These are phyloP conservation scores for Excalfactoria chinensis DNA, from an alignment of 2,113 vertebrate genomes.

Conservation along the genomic window DNA sequence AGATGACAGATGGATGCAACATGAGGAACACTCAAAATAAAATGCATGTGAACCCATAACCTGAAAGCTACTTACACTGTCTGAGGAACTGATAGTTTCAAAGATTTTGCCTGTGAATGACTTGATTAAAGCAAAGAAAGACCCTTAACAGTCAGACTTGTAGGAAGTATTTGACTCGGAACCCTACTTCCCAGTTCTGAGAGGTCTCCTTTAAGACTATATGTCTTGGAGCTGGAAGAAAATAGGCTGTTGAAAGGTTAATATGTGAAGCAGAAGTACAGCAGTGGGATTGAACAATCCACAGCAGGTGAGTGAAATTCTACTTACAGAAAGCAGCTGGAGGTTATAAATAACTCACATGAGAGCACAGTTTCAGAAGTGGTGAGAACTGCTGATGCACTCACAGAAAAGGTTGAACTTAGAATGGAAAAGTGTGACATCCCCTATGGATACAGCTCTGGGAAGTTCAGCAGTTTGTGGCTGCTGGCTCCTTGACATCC, in stretches of 20 bases:
- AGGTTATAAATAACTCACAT: conserved; percentile 1
- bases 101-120: neutral
- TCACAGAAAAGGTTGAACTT: conserved; percentile 1
- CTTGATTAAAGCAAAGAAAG: neutral
- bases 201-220: neutral
- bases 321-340: neutral
- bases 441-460: neutral
- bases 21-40: neutral
- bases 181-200: neutral
- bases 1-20: neutral
- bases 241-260: neutral
- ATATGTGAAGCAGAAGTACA: rapidly evolving
- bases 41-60: neutral
- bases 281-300: neutral
- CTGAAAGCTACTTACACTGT: neutral
- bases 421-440: neutral
- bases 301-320: neutral
- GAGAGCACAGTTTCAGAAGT: neutral
- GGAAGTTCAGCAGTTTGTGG: conserved; percentile 19
- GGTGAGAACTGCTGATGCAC: conserved; percentile 8
- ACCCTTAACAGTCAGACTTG: neutral
- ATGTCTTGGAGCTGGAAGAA: neutral
- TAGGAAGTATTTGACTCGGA: neutral
- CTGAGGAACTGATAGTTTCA: neutral
- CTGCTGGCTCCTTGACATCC: neutral